phyloP scores from a whole-genome alignment of 2,113 vertebrate species.

The Egretta garzetta region DNA sequence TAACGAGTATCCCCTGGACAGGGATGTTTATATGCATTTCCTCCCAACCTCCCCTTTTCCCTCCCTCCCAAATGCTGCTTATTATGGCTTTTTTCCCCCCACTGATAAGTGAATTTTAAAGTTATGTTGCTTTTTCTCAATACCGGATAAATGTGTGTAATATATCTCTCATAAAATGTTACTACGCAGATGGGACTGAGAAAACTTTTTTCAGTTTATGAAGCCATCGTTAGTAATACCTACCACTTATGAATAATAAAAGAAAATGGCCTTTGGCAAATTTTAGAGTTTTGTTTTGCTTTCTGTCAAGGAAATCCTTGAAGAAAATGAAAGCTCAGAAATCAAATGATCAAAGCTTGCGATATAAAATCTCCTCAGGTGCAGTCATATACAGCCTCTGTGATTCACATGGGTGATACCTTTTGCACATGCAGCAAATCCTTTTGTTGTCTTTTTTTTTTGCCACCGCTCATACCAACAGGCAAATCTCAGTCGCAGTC shows the following conservation, averaged over 20 bases:
- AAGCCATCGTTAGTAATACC: slow-evolving; percentile 34
- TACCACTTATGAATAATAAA: slow-evolving; percentile 62
- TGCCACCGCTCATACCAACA: background rate
- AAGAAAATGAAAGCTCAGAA: background rate
- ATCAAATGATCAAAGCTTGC: background rate
- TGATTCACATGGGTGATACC: background rate
- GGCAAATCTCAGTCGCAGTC: background rate
- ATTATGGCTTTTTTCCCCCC: background rate
- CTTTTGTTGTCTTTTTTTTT: background rate
- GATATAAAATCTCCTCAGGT: background rate
- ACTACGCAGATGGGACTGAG: slow-evolving; percentile 35
- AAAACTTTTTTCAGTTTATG: slow-evolving; percentile 37
- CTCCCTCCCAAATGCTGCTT: background rate
- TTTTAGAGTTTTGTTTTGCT: slow-evolving; percentile 27
- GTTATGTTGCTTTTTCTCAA: background rate
- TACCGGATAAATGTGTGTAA: background rate
- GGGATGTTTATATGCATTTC: background rate
- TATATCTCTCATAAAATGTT: slow-evolving; percentile 39
- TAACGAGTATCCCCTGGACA: background rate
- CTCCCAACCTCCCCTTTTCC: background rate
- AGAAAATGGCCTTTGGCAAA: slow-evolving; percentile 13
- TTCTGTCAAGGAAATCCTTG: slow-evolving; percentile 7
- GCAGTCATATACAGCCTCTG: background rate
- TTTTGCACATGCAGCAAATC: background rate
- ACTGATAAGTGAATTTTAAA: slow-evolving; percentile 28